Evolutionary conservation across 92 coral and sea anemone genomes (phyloP), one percentile per base, ranked within the genome.

Genomic region (Heteractis magnifica): DNA sequence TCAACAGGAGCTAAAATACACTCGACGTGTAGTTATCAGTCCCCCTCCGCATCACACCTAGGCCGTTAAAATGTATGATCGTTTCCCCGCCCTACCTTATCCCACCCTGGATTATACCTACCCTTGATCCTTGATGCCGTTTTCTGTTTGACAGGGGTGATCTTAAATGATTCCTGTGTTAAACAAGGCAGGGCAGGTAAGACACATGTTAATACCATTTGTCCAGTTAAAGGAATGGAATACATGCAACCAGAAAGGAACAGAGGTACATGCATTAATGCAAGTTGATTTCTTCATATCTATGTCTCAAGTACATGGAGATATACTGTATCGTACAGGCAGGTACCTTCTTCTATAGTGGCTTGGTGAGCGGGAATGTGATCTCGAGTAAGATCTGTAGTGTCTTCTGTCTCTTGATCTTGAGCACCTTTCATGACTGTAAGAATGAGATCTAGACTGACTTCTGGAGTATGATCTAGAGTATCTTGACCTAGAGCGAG

Each of bases 281-380:
- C 44, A 34, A 34, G 44, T 34, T 34, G 44, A 34, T 34, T 34
- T 34, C 3, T 34, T 2, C 44, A 34, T 34, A 34, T 0, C 44
- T 34, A 34, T 34, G 44, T 34, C 44, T 34, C 44, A 34, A 34
- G 44, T 34, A 34, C 44, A 34, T 34, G 44, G 3, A 34, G 44
- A 34, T 2, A 34, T 34, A 34, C 44, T 34, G 3, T 34, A 34
- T 34, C 3, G 44, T 34, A 34, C 3, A n/a, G 3, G 44, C 44
- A 49, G 18, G 18, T 71, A 88, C 94, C 82, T 88, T 84, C 70
- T 91, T 72, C 90, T 91, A 78, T 34, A 34, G 15, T 96, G 98
- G 83, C 98, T 95, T 79, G 93, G 93, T 49, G 98, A 95, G 10
- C 94, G 93, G 53, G 98, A 95, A 49, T 92, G 89, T 80, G 98